Evolutionary conservation across 2,113 vertebrate species (phyloP).

Genomic region (Misgurnus mizolepis): DNA sequence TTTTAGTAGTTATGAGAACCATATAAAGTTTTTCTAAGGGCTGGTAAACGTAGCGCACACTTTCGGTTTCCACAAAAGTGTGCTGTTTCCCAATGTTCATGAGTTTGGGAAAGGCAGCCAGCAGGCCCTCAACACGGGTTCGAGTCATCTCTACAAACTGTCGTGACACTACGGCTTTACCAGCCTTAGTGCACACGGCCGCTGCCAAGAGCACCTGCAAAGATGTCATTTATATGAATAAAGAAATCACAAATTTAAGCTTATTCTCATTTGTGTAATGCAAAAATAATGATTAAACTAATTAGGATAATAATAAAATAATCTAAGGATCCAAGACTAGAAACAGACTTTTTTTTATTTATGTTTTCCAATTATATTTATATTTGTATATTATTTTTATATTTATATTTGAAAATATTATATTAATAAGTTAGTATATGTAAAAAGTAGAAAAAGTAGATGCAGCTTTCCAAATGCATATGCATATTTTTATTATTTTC

Average conservation of each 20-base stretch:
- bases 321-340: too few species aligned
- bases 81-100: conserved; percentile 98
- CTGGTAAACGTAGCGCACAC: conserved; percentile 98
- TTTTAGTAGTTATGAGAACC: conserved; percentile 98
- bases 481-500: too few species aligned
- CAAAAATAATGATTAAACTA: too few species aligned
- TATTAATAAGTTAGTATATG: too few species aligned
- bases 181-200: conserved; percentile 97
- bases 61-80: conserved; percentile 98
- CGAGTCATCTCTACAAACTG: conserved; percentile 99
- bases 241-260: not conserved
- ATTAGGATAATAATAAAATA: too few species aligned
- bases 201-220: conserved; percentile 95
- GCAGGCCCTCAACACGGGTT: conserved; percentile 93
- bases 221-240: not conserved
- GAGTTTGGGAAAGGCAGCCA: conserved; percentile 95
- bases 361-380: too few species aligned
- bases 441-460: too few species aligned
- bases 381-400: too few species aligned
- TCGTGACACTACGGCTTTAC: conserved; percentile 95
- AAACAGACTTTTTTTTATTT: too few species aligned
- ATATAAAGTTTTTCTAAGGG: conserved; percentile 98
- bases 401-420: too few species aligned
- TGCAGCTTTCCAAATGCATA: too few species aligned
- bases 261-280: not conserved